Conservation (phyloP, 1,140 invertebrate species). For the Formica selysi region DNA sequence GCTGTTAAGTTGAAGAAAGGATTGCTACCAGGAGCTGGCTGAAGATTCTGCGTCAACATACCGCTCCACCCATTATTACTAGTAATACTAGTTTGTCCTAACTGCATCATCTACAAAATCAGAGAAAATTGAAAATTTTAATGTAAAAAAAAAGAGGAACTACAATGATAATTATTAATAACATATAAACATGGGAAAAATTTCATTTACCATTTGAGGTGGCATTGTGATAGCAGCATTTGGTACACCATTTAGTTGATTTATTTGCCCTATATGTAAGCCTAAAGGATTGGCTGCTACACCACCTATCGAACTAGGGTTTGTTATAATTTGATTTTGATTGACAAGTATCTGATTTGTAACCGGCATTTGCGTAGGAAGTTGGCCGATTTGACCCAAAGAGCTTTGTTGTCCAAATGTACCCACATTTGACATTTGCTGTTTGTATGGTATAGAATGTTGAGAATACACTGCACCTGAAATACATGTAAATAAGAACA, state of each 20-base stretch:
- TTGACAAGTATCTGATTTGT: slow-evolving; percentile 78
- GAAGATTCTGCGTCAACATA: slow-evolving; percentile 83
- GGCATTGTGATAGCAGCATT: slow-evolving; percentile 79
- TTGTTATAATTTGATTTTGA: slow-evolving; percentile 79
- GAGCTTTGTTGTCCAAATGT: slow-evolving; percentile 77
- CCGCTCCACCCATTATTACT: slow-evolving; percentile 85
- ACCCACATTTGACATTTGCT: slow-evolving; percentile 75
- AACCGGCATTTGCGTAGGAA: slow-evolving; percentile 75
- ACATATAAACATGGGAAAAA: background rate
- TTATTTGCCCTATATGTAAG: slow-evolving; percentile 71
- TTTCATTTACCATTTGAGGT: slow-evolving; percentile 79
- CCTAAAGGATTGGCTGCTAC: slow-evolving; percentile 75
- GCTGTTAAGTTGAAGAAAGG: slow-evolving; percentile 84
- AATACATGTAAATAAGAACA: slow-evolving; percentile 31
- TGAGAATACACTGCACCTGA: slow-evolving; percentile 81
- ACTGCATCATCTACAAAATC: slow-evolving; percentile 79
- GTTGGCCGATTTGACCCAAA: slow-evolving; percentile 75
- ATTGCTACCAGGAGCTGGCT: slow-evolving; percentile 85
- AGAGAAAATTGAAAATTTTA: slow-evolving; percentile 17
- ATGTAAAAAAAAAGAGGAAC: slow-evolving; percentile 11
- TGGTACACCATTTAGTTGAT: slow-evolving; percentile 80
- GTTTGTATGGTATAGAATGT: slow-evolving; percentile 81
- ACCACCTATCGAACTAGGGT: slow-evolving; percentile 78
- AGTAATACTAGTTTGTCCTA: slow-evolving; percentile 79
- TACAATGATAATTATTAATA: slow-evolving; percentile 2